Evolutionary conservation across 2,113 vertebrate genomes (phyloP).

Genomic region (Trogon surrucura): DNA sequence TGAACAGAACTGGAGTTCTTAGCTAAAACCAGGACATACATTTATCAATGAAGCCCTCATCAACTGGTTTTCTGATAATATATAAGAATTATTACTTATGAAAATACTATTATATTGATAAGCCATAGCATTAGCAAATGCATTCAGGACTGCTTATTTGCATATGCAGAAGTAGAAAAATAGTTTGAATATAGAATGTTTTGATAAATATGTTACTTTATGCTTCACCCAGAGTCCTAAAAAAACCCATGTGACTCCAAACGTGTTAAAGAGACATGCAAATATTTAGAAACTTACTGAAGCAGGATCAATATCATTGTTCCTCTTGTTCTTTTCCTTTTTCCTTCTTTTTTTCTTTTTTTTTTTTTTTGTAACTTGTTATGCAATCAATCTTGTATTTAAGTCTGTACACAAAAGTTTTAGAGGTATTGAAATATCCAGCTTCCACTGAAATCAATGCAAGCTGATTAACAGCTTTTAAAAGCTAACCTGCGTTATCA

Average conservation of each 20-base stretch:
- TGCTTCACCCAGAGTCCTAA: background rate
- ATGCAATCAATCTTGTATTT: background rate
- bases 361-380: background rate
- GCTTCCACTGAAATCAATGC: background rate
- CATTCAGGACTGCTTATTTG: background rate
- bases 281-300: background rate
- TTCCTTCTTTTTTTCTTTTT: rapidly evolving
- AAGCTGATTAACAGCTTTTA: background rate
- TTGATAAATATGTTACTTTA: background rate
- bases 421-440: background rate
- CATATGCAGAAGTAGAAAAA: background rate
- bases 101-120: background rate
- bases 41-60: background rate
- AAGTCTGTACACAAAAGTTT: background rate
- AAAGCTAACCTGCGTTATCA: background rate
- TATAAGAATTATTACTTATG: background rate
- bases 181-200: background rate
- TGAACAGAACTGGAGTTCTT: too few relatives aligned
- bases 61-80: background rate
- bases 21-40: background rate
- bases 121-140: background rate
- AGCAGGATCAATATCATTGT: background rate
- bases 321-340: background rate
- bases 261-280: background rate
- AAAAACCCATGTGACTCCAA: background rate